A percentile compares a stretch with the other conserved stretches of the same genome.
These are phyloP conservation scores for Porites evermanni DNA, from an alignment of 92 coral and sea anemone species.

Conservation along the genomic window DNA sequence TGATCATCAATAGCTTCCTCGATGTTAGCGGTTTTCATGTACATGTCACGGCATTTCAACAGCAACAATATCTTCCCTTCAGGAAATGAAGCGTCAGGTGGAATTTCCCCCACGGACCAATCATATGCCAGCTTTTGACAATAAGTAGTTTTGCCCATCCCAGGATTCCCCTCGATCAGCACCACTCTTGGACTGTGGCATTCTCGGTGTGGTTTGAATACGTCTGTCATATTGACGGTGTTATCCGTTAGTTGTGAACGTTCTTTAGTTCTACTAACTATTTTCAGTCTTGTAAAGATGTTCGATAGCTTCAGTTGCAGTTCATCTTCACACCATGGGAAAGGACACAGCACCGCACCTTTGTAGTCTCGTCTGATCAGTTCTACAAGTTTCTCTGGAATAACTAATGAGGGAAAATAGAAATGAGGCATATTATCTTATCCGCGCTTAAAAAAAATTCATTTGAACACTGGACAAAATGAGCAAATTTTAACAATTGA, in stretches of 20 bases:
- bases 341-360: conserved; percentile 32
- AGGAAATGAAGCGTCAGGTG: conserved; percentile 24
- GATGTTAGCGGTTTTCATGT: conserved; percentile 19
- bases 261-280: conserved; percentile 31
- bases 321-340: conserved; percentile 44
- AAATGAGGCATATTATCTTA: not conserved
- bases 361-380: conserved; percentile 30
- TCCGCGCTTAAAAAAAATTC: not conserved
- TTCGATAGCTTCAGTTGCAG: conserved; percentile 17
- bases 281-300: conserved; percentile 18
- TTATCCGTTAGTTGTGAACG: not conserved
- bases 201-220: conserved; percentile 25
- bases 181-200: conserved; percentile 38
- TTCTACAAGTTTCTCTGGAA: conserved; percentile 17
- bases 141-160: conserved; percentile 49
- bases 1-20: conserved; percentile 31
- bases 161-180: conserved; percentile 51
- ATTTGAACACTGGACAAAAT: too few species aligned
- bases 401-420: not conserved
- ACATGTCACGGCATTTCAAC: conserved; percentile 44
- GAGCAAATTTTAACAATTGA: too few species aligned
- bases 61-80: conserved; percentile 31
- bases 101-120: conserved; percentile 36
- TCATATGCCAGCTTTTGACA: conserved; percentile 53
- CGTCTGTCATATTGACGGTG: conserved; percentile 27